Evolutionary conservation across 2,797 vertebrate genomes (phyloP).

Genomic region (Miichthys miiuy): DNA sequence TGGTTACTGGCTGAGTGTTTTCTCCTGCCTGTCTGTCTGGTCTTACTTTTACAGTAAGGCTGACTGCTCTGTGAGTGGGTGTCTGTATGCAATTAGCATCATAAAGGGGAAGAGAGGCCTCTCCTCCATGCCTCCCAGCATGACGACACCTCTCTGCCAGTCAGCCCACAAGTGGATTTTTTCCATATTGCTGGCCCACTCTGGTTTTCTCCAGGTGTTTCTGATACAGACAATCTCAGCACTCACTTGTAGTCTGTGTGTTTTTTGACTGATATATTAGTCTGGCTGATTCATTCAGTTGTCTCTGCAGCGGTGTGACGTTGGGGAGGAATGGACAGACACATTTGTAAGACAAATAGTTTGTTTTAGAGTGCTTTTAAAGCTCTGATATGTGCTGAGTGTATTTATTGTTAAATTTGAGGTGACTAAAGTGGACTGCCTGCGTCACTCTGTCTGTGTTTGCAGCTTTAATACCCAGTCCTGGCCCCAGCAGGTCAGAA

Average conservation of each 20-base stretch:
- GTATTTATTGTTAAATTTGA: conserved; percentile 60
- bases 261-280: conserved; percentile 49
- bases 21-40: conserved; percentile 71
- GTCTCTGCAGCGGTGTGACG: conserved; percentile 27
- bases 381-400: conserved; percentile 30
- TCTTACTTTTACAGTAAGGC: conserved; percentile 69
- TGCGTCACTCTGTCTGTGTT: conserved; percentile 52
- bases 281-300: conserved; percentile 74
- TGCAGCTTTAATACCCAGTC: conserved; percentile 16
- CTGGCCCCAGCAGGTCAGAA: conserved; percentile 41
- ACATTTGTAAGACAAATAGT: conserved; percentile 40
- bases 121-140: conserved; percentile 55
- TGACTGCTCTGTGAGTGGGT: conserved; percentile 76
- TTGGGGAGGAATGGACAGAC: conserved; percentile 29
- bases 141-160: conserved; percentile 69
- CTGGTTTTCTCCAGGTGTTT: conserved; percentile 73
- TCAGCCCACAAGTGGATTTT: conserved; percentile 36
- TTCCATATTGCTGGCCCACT: conserved; percentile 19
- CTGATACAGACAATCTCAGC: conserved; percentile 55
- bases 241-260: conserved; percentile 42
- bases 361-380: conserved; percentile 61
- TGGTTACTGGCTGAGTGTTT: conserved; percentile 67
- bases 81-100: conserved; percentile 74
- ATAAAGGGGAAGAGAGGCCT: conserved; percentile 65
- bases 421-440: conserved; percentile 55